Percentiles rank a stretch among this genome's conserved stretches.
Conservation (phyloP, 1,140 invertebrate species). For the Rhagoletis pomonella region DNA sequence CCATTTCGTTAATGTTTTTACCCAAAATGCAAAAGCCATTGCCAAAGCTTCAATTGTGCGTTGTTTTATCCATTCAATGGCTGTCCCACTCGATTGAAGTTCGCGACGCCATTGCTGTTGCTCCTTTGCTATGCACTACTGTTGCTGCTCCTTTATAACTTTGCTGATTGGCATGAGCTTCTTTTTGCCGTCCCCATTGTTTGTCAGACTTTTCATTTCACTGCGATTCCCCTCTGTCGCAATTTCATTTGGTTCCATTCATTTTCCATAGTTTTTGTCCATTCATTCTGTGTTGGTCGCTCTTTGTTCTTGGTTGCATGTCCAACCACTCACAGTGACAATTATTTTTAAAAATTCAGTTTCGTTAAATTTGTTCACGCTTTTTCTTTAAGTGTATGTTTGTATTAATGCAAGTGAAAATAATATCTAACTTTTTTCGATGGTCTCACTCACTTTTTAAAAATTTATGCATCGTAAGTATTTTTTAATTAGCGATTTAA, state of each 20-base stretch:
- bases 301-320: conserved; percentile 9
- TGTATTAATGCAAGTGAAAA: too few relatives aligned
- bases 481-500: too few relatives aligned
- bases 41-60: neutral
- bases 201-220: conserved; percentile 35
- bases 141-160: neutral
- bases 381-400: neutral
- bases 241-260: neutral
- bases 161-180: neutral
- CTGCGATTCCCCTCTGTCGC: neutral
- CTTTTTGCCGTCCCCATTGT: neutral
- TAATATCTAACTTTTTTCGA: neutral
- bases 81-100: conserved; percentile 24
- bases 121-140: too few relatives aligned
- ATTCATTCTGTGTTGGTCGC: neutral
- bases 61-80: conserved; percentile 37
- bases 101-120: conserved; percentile 26
- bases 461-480: too few relatives aligned
- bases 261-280: conserved; percentile 22
- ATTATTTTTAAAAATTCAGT: neutral
- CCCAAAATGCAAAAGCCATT: neutral
- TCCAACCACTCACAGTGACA: neutral
- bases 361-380: too few relatives aligned
- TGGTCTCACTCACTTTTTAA: neutral
- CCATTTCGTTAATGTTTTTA: conserved; percentile 25